Evolutionary conservation across 37 sponge, comb jelly and placozoan genomes (phyloP).

Genomic region (Tethya wilhelma): DNA sequence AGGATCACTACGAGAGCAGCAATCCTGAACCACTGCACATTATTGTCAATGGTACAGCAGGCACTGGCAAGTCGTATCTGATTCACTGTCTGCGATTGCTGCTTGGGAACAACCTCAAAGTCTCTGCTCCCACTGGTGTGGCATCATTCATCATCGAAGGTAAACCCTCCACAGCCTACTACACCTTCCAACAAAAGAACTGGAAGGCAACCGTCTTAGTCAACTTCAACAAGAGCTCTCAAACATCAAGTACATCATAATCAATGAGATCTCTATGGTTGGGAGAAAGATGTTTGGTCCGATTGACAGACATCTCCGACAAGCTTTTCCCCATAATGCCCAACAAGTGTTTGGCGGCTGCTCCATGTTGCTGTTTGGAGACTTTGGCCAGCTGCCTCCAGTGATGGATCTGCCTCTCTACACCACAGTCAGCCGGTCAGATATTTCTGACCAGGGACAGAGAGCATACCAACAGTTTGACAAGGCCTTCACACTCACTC

Average conservation of each 20-base stretch:
- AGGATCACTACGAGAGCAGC: conserved; percentile 21
- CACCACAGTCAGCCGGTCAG: not conserved
- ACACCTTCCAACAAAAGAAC: conserved; percentile 36
- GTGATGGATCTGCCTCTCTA: conserved; percentile 17
- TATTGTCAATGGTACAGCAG: conserved; percentile 43
- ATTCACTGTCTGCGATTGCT: conserved; percentile 52
- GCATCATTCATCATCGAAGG: conserved; percentile 60
- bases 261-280: conserved; percentile 36
- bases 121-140: conserved; percentile 63
- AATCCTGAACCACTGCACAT: too few relatives aligned
- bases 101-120: conserved; percentile 6
- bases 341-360: conserved; percentile 50
- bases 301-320: not conserved
- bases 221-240: not conserved
- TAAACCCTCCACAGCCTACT: conserved; percentile 50
- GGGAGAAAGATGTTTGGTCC: conserved; percentile 52
- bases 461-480: too few relatives aligned
- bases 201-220: conserved; percentile 32
- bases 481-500: too few relatives aligned
- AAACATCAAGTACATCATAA: not conserved
- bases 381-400: conserved; percentile 57
- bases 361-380: conserved; percentile 52
- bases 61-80: too few relatives aligned
- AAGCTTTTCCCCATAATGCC: conserved; percentile 44
- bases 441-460: too few relatives aligned